Evolutionary conservation across 2,888 invertebrate species (phyloP), one percentile per base, ranked within the genome.

Genomic region (Portevinia maculata): DNA sequence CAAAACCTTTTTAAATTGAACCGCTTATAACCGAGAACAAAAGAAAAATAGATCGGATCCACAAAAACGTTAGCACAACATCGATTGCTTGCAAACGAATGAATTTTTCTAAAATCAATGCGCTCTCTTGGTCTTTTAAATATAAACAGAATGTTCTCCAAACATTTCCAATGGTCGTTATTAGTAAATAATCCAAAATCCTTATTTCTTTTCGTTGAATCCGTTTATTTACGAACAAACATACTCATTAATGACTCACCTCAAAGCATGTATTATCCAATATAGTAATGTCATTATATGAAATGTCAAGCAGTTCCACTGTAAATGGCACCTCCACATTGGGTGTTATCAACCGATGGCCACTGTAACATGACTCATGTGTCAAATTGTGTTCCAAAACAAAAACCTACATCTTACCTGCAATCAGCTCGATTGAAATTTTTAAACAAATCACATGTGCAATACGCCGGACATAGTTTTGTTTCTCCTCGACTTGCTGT

Each of bases 301-400:
- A 93, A 81, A 94, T 89, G 88, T 93, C 93, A 81, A 94, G 92
- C 48, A 93, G 90, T 89, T 94, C 92, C 30, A 93, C 93, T 19
- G 90, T 90, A 52, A 89, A 89, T 0, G 94, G 93, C 86, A 94
- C 92, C 86, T 93, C 93, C 73, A 93, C 90, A 85, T 92, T 92
- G 2, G 94, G 90, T 85, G 90, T 91, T 83, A 93, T 91, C 86
- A 94, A 91, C 79, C 92, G 93, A 88, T 92, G 93, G 52, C 92
- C 91, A 73, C 92, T 92, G 30, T 5, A 81, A 53, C 13, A 48
- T 41, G 64, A 65, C 3, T 62, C 62, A 74, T 30, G n/a, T 24
- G 93, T 90, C 93, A 93, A 79, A 91, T 57, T 41, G 11, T 13
- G 44, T 34, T 19, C 2, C 30, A 60, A 15, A 13, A 21, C n/a